Conservation (phyloP, 2,888 invertebrate species). For the Harpalus rubripes region DNA sequence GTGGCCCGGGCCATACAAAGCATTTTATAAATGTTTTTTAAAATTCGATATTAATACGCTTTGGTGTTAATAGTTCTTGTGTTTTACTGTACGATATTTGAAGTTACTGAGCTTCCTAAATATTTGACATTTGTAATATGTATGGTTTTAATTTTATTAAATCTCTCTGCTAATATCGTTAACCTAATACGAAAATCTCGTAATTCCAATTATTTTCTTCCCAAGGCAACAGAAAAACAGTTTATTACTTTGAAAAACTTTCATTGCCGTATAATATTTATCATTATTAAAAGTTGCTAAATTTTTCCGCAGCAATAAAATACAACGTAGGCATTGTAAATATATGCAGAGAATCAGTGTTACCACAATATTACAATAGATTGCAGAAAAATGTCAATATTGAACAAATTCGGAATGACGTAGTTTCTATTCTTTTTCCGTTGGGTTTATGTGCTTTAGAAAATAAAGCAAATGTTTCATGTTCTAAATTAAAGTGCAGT, state of each 20-base stretch:
- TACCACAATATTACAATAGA: not conserved
- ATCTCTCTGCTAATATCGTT: no score
- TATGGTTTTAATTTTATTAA: no score
- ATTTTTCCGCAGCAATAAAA: not conserved
- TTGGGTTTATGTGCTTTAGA: not conserved
- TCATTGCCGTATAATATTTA: not conserved
- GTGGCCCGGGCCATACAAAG: no score
- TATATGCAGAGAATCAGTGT: not conserved
- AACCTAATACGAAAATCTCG: not conserved
- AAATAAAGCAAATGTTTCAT: no score
- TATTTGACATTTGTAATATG: no score
- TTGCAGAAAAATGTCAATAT: not conserved
- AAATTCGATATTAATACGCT: no score
- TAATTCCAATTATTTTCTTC: not conserved
- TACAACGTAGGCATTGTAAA: not conserved
- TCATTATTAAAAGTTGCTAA: not conserved
- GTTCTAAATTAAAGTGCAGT: no score
- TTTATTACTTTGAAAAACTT: not conserved
- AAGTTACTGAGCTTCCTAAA: no score
- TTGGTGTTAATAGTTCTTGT: no score
- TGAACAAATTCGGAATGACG: not conserved
- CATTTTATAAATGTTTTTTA: no score
- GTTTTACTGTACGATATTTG: no score
- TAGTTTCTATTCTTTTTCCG: not conserved
- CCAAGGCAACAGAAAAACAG: not conserved